Conservation (phyloP, 2,888 invertebrate genomes). For the Orthonychiurus folsomi region DNA sequence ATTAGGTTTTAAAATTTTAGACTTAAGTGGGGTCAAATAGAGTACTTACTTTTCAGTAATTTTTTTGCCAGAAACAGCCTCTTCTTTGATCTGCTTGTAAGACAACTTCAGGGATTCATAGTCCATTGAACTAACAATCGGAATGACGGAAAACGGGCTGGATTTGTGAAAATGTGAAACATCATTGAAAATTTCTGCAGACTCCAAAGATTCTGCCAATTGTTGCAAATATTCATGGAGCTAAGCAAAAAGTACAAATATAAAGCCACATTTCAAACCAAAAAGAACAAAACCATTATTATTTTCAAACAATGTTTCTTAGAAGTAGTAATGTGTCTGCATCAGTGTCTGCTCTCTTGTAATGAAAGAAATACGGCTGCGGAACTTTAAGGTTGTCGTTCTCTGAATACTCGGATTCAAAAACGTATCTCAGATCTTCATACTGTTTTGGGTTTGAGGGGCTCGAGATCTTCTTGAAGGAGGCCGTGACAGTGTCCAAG, state of each 20-base stretch:
- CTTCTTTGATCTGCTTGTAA: constrained; percentile 25
- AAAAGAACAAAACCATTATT: too few species aligned
- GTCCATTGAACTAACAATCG: constrained; percentile 30
- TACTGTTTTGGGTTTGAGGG: constrained; percentile 29
- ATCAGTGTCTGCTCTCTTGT: constrained; percentile 29
- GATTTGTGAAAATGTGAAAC: constrained; percentile 34
- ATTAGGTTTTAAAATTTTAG: too few species aligned
- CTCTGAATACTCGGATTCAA: constrained; percentile 24
- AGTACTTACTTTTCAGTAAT: constrained; percentile 1
- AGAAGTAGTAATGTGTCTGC: constrained; percentile 25
- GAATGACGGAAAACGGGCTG: constrained; percentile 34
- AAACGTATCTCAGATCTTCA: constrained; percentile 35
- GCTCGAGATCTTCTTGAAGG: constrained; percentile 20
- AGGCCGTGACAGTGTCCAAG: constrained; percentile 25
- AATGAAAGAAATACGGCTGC: constrained; percentile 38
- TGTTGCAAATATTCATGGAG: constrained; percentile 29
- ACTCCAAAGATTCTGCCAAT: constrained; percentile 31
- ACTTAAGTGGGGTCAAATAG: too few species aligned
- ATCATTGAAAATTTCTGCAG: constrained; percentile 29
- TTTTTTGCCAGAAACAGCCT: constrained; percentile 17
- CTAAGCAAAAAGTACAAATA: constrained; percentile 3
- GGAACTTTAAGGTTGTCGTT: constrained; percentile 34
- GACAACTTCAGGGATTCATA: constrained; percentile 33
- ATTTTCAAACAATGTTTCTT: constrained; percentile 15
- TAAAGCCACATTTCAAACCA: neutral